These are phyloP conservation scores for Urocynchramus pylzowi DNA, from an alignment of 2,113 vertebrate genomes.

Conservation along the genomic window DNA sequence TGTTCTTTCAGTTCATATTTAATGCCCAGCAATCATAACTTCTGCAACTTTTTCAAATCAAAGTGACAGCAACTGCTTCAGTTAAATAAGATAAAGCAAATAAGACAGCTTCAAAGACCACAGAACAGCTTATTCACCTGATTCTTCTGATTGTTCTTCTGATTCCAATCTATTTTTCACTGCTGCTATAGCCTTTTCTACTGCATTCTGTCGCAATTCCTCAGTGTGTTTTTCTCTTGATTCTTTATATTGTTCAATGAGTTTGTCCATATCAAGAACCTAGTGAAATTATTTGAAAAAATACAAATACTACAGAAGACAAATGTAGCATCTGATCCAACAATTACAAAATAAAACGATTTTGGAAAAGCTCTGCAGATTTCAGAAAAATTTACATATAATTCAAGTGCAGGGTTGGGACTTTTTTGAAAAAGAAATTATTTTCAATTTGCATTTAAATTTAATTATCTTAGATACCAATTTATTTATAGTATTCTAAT, in stretches of 20 bases:
- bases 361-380: background rate
- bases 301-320: background rate
- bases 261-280: conserved; percentile 78
- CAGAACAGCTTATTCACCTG: conserved; percentile 46
- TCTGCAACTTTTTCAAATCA: background rate
- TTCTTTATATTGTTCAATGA: conserved; percentile 64
- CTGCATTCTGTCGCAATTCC: conserved; percentile 66
- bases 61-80: background rate
- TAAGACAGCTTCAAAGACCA: background rate
- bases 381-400: background rate
- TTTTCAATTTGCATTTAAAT: background rate
- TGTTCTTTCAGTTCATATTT: background rate
- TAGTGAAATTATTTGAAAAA: conserved; percentile 47
- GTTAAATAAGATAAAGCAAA: background rate
- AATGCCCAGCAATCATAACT: background rate
- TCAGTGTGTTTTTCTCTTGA: conserved; percentile 56
- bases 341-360: background rate
- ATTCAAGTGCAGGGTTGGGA: background rate
- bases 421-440: background rate
- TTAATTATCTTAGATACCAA: background rate
- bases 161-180: conserved; percentile 63
- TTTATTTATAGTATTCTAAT: background rate
- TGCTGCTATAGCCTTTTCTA: conserved; percentile 67
- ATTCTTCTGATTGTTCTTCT: conserved; percentile 34
- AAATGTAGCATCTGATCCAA: background rate